Conservation (phyloP, 2,797 vertebrate species). For the Liparis tanakae region DNA sequence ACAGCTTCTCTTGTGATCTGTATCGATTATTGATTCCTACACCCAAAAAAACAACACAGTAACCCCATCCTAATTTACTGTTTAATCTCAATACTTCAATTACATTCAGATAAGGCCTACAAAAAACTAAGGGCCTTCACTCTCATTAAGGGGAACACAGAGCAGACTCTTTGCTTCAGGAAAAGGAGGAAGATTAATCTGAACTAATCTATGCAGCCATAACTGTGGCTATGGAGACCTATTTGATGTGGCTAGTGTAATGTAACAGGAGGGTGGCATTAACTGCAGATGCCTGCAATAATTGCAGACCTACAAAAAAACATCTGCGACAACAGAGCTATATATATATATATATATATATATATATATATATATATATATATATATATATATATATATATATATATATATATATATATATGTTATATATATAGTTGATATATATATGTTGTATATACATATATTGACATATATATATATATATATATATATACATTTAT, state of each 20-base stretch:
- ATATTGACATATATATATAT: too few relatives aligned
- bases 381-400: too few relatives aligned
- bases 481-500: too few relatives aligned
- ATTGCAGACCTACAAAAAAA: slow-evolving; percentile 29
- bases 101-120: slow-evolving; percentile 27
- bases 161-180: slow-evolving; percentile 59
- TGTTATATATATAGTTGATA: too few relatives aligned
- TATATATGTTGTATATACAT: too few relatives aligned
- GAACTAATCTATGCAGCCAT: slow-evolving; percentile 40
- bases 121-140: slow-evolving; percentile 37
- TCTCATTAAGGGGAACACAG: slow-evolving; percentile 52
- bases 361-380: too few relatives aligned
- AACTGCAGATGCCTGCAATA: slow-evolving; percentile 41
- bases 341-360: neutral
- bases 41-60: slow-evolving; percentile 3
- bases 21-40: slow-evolving; percentile 26
- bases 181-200: slow-evolving; percentile 38
- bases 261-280: slow-evolving; percentile 26
- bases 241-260: slow-evolving; percentile 32
- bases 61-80: slow-evolving; percentile 7
- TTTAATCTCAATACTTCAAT: slow-evolving; percentile 25
- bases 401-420: too few relatives aligned
- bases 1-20: slow-evolving; percentile 2
- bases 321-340: slow-evolving; percentile 22
- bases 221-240: slow-evolving; percentile 43